These are phyloP conservation scores for Tridacna crocea DNA, from an alignment of 2,888 invertebrate species.

Conservation along the genomic window DNA sequence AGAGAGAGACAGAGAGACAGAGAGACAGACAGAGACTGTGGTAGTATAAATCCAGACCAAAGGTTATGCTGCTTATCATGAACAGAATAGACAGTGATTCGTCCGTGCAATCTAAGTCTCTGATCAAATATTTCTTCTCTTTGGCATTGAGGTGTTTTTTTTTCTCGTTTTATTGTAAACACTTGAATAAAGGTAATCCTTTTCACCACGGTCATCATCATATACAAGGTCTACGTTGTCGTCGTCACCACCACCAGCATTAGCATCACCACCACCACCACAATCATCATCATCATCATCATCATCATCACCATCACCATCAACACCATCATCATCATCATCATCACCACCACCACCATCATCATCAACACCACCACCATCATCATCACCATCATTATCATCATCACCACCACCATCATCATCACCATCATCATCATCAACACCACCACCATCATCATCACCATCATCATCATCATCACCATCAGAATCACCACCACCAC, in stretches of 20 bases:
- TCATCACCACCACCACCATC: background rate
- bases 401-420: conserved; percentile 11
- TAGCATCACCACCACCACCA: background rate
- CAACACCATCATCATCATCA: background rate
- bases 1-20: no score
- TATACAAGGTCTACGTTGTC: background rate
- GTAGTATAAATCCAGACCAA: no score
- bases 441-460: conserved; percentile 23
- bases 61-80: no score
- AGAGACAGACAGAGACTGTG: no score
- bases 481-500: conserved; percentile 24
- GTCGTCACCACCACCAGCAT: background rate
- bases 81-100: no score
- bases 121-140: no score
- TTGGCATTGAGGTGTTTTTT: no score
- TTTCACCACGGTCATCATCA: background rate
- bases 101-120: no score
- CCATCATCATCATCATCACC: conserved; percentile 32
- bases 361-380: background rate
- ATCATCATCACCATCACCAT: background rate
- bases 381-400: background rate
- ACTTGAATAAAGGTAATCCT: no score
- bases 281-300: background rate
- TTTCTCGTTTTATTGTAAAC: no score
- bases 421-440: conserved; percentile 35